These are phyloP conservation scores for Chiridota heheva DNA, from an alignment of 35 echinoderm and acorn worm species.

Conservation along the genomic window DNA sequence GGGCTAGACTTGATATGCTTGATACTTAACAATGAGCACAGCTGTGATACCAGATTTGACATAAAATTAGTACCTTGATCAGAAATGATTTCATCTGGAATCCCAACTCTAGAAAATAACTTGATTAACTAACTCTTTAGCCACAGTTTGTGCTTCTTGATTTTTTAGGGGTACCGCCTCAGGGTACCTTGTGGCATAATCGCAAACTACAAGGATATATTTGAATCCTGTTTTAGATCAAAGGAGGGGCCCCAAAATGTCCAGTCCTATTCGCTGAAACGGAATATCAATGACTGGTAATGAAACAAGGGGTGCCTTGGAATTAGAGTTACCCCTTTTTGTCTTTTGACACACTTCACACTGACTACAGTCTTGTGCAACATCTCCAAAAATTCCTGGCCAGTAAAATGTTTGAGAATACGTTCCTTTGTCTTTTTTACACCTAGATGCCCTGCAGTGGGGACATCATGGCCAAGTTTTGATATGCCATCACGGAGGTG, in stretches of 20 bases:
- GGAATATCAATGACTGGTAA: slow-evolving; percentile 21
- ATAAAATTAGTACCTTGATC: slow-evolving; percentile 45
- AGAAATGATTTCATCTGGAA: slow-evolving; percentile 19
- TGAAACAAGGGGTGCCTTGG: slow-evolving; percentile 1
- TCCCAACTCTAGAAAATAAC: slow-evolving; percentile 25
- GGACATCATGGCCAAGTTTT: slow-evolving; percentile 31
- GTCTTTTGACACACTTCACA: slow-evolving; percentile 27
- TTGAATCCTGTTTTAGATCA: slow-evolving; percentile 21
- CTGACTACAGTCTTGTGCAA: neutral
- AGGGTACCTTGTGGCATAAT: slow-evolving; percentile 46
- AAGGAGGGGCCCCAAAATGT: slow-evolving; percentile 23
- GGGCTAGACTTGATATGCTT: slow-evolving; percentile 13
- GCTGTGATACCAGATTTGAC: slow-evolving; percentile 16
- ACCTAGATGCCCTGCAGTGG: slow-evolving; percentile 32
- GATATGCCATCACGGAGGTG: neutral
- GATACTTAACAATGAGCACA: slow-evolving; percentile 22
- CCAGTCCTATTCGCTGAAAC: slow-evolving; percentile 9
- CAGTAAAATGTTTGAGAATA: slow-evolving; percentile 41
- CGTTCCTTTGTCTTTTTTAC: slow-evolving; percentile 33
- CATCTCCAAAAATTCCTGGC: slow-evolving; percentile 32
- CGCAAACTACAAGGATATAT: slow-evolving; percentile 28
- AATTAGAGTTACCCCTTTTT: no score
- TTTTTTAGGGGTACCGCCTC: slow-evolving; percentile 31
- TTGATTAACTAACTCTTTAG: slow-evolving; percentile 23
- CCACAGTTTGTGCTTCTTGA: slow-evolving; percentile 27